Evolutionary conservation across 1,140 invertebrate genomes (phyloP).

Genomic region (Euwallacea similis): DNA sequence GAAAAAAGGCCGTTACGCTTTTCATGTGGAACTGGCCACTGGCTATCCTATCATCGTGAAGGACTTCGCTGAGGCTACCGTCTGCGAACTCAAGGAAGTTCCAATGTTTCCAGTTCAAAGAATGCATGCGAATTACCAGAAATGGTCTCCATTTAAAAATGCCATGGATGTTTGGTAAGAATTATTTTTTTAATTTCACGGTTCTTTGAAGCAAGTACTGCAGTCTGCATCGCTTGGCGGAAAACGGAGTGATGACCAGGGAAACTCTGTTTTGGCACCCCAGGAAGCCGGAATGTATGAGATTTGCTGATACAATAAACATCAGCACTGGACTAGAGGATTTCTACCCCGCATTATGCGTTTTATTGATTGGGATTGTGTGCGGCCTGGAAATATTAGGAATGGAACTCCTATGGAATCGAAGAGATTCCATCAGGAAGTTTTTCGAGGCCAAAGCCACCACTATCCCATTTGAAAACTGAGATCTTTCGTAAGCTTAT

Average conservation of each 20-base stretch:
- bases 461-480: not conserved
- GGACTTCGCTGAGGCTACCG: constrained; percentile 42
- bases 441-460: not conserved
- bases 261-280: constrained; percentile 41
- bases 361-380: constrained; percentile 36
- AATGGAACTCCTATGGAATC: constrained; percentile 27
- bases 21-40: constrained; percentile 44
- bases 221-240: constrained; percentile 40
- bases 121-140: constrained; percentile 44
- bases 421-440: not conserved
- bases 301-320: constrained; percentile 21
- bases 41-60: constrained; percentile 48
- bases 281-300: constrained; percentile 40
- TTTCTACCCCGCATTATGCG: constrained; percentile 42
- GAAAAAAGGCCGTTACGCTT: constrained; percentile 44
- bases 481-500: not conserved
- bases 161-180: constrained; percentile 46
- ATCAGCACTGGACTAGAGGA: constrained; percentile 39
- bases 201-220: not conserved
- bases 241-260: constrained; percentile 39
- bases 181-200: not conserved
- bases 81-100: constrained; percentile 48
- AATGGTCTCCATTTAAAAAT: constrained; percentile 46
- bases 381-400: constrained; percentile 39
- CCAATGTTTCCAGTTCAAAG: constrained; percentile 44